Evolutionary conservation across 2,113 vertebrate species (phyloP).

Genomic region (Oreocharis arfaki): DNA sequence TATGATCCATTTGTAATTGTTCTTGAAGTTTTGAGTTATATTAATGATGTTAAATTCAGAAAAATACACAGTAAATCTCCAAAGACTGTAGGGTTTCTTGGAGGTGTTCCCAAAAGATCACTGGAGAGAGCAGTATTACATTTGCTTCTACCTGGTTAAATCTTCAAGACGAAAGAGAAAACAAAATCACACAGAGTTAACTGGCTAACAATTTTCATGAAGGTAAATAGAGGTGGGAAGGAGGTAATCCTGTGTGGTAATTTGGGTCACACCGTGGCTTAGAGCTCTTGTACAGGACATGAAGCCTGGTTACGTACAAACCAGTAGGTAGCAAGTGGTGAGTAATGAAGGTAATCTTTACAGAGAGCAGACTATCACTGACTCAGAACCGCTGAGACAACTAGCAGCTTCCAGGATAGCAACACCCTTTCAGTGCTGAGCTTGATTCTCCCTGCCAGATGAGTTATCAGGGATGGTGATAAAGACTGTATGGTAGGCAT

Average conservation of each 20-base stretch:
- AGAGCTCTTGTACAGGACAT: background rate
- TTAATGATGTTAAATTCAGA: background rate
- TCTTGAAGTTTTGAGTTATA: background rate
- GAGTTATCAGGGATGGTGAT: background rate
- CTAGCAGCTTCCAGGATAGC: background rate
- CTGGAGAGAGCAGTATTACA: background rate
- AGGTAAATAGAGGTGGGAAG: background rate
- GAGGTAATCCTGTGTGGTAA: background rate
- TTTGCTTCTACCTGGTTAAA: background rate
- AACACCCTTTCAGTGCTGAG: background rate
- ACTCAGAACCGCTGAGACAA: background rate
- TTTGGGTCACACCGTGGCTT: background rate
- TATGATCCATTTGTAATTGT: background rate
- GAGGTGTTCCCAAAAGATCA: background rate
- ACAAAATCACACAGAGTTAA: background rate
- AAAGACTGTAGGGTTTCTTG: background rate
- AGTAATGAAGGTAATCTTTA: background rate
- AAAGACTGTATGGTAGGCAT: too few relatives aligned
- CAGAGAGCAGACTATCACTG: background rate
- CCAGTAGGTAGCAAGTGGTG: background rate
- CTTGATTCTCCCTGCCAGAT: background rate
- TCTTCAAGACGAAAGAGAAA: background rate
- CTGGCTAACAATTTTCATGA: background rate
- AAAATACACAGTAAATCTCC: background rate
- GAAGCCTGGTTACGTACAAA: background rate